Evolutionary conservation across 2,888 invertebrate genomes (phyloP).

Genomic region (Brachypalpus laphriformis): DNA sequence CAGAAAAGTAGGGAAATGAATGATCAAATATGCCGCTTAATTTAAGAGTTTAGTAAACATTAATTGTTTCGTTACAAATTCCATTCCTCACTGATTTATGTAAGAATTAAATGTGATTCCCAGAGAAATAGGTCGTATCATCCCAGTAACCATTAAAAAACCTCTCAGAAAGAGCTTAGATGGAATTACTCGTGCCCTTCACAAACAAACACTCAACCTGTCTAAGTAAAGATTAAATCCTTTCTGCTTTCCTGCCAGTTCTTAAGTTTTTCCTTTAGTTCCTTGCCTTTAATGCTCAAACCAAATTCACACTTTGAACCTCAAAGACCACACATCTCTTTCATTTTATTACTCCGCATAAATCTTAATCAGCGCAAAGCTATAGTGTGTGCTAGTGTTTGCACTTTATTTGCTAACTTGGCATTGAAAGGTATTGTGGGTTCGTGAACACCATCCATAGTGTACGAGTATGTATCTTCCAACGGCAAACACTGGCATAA

Average conservation of each 20-base stretch:
- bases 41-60: background rate
- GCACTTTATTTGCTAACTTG: slow-evolving; percentile 25
- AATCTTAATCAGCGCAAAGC: slow-evolving; percentile 60
- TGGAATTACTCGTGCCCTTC: background rate
- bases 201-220: background rate
- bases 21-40: background rate
- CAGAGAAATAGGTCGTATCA: background rate
- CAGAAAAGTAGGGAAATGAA: no score
- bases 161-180: background rate
- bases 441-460: background rate
- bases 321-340: slow-evolving; percentile 35
- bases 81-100: background rate
- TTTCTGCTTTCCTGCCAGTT: background rate
- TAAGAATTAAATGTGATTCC: background rate
- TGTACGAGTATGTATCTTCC: slow-evolving; percentile 13
- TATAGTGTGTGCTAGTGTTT: slow-evolving; percentile 14
- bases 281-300: slow-evolving; percentile 1
- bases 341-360: slow-evolving; percentile 46
- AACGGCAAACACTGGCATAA: slow-evolving; percentile 52
- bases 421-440: slow-evolving; percentile 22
- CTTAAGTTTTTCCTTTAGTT: background rate
- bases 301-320: slow-evolving; percentile 44
- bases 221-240: background rate
- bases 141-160: background rate
- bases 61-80: background rate